Conservation (phyloP, 1,140 invertebrate genomes). For the Cherax quadricarinatus region DNA sequence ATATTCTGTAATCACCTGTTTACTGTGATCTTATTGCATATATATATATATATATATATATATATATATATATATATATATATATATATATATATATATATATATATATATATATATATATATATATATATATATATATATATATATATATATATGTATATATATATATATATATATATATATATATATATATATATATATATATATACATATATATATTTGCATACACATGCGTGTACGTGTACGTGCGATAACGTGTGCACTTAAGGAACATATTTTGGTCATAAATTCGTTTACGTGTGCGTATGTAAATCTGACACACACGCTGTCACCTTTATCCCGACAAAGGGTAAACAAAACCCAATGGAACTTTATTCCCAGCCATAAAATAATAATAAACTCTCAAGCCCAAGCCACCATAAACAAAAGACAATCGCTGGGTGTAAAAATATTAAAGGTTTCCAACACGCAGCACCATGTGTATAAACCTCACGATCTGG, state of each 20-base stretch:
- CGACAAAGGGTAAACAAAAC: not conserved
- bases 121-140: conserved; percentile 44
- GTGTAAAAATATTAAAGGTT: conserved; percentile 12
- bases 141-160: not conserved
- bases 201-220: conserved; percentile 28
- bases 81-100: too few species aligned
- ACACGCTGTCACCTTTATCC: not conserved
- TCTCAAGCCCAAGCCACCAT: not conserved
- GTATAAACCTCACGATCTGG: conserved; percentile 55
- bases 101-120: conserved; percentile 44
- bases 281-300: not conserved
- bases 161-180: not conserved
- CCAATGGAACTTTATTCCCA: not conserved
- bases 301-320: not conserved
- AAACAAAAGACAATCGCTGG: conserved; percentile 2
- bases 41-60: too few species aligned
- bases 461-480: conserved; percentile 25
- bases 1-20: too few species aligned
- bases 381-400: not conserved
- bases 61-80: too few species aligned
- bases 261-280: not conserved
- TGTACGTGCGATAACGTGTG: not conserved
- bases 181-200: conserved; percentile 39
- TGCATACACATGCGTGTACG: too few species aligned
- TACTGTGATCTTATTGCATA: too few species aligned